Base-by-base conservation (phyloP, 2,888 invertebrate species). In the Hyles lineata region DNA sequence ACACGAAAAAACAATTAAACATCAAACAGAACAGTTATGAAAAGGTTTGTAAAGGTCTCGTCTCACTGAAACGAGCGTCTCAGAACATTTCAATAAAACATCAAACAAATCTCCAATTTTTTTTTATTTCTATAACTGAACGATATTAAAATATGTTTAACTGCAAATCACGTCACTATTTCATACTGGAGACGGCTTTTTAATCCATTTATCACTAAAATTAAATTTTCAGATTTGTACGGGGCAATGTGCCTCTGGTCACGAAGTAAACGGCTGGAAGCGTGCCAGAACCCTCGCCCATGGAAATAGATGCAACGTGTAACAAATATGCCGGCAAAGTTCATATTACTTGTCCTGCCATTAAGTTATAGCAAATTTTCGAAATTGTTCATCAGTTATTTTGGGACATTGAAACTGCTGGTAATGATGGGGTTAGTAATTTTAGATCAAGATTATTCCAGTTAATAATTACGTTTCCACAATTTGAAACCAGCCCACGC, bases 171-270 rank as follows among this genome's bases (percentile, higher is more conserved):
- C 73, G 59, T 29, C 35, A 19, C 67, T 25, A 69, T 74, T 73
- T 76, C 70, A 72, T 8, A 67, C 1, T 25, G 50, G 50, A 76
- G 79, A 78, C 74, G 75, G 76, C 74, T 80, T 83, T 85, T 84
- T 83, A 84, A 86, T 83, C 82, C 85, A 88, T 87, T 85, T 83
- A 84, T 87, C 82, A 80, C 74, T 76, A 60, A 85, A 83, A 85
- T 85, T 82, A 82, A 84, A 84, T 82, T 83, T n/a, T 77, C 77
- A 75, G 78, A 82, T 80, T 83, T 81, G 82, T 80, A 79, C 79
- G 78, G 75, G 8, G 74, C 78, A 79, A 79, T 76, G 75, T 75
- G 77, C 79, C 74, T 55, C 77, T 74, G 79, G 82, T 82, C 80
- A 81, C 80, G 82, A 72, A 74, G 76, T 69, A 74, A 35, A 70